Base-by-base conservation (phyloP, 2,888 invertebrate species). In the Geotrupes spiniger region DNA sequence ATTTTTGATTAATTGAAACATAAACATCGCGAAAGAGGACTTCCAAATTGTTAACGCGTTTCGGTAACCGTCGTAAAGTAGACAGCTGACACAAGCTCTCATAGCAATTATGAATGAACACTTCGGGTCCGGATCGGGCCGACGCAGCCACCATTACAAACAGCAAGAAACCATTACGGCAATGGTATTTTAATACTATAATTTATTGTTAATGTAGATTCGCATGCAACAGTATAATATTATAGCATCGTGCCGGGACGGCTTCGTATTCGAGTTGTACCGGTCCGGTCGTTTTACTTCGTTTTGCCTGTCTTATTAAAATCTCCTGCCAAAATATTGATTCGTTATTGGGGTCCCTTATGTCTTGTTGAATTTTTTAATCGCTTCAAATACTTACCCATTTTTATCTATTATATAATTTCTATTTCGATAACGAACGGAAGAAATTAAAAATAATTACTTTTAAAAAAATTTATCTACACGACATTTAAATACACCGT, bases 121-220 rank as follows among this genome's bases (percentile, higher is more conserved):
- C 58, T 54, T 56, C 52, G 57, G 37, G 51, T 47, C 47, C 44
- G 25, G 48, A 52, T 50, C 54, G 44, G 52, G 43, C 48, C 58
- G 45, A 48, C 49, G 51, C 48, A 56, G 47, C 54, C 56, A 56
- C 63, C 63, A 64, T 65, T 64, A 61, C 63, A 56, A 66, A 66
- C 68, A 69, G 68, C 69, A 58, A 65, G 69, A 65, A 62, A 55
- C 68, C 67, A 69, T 69, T 68, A 68, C 66, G 49, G 62, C 62
- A 63, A 70, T 68, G 68, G 66, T 66, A 64, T 68, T 69, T 71
- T 70, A 71, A 70, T 70, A 64, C 66, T 56, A 62, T 66, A 66
- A 71, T 69, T 70, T 71, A 71, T 70, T 65, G 67, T 65, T 68
- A 70, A 68, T 69, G 66, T 63, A 52, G 59, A 62, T 63, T 66